phyloP scores from a whole-genome alignment of 2,888 invertebrate species.

The Unio pictorum region DNA sequence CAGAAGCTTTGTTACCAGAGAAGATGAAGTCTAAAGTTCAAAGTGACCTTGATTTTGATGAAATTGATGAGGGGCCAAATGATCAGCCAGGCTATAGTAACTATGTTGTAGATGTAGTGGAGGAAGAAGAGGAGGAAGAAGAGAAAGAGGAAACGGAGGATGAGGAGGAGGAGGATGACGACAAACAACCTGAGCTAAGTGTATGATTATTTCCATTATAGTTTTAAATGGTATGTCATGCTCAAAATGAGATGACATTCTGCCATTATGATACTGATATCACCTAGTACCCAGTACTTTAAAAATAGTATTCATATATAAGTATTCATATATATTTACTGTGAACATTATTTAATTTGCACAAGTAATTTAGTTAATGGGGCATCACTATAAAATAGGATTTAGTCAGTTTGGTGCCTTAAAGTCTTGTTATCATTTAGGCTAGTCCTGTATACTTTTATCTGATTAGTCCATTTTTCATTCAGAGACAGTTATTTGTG shows the following conservation, averaged over 20 bases:
- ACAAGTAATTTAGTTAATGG: no score
- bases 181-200: conserved; percentile 6
- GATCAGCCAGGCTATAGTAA: conserved; percentile 26
- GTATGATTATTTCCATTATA: neutral
- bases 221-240: neutral
- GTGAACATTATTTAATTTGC: no score
- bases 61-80: conserved; percentile 25
- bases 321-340: no score
- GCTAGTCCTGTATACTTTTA: no score
- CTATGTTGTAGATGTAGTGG: conserved; percentile 19
- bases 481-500: no score
- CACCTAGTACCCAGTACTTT: no score
- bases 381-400: no score
- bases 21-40: conserved; percentile 12
- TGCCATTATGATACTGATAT: no score
- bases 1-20: conserved; percentile 56
- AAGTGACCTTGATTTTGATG: conserved; percentile 36
- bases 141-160: conserved; percentile 8
- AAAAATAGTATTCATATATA: no score
- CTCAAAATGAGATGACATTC: neutral
- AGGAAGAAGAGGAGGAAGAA: conserved; percentile 12
- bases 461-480: no score
- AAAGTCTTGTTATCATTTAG: no score
- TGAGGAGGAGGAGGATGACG: conserved; percentile 6
- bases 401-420: no score